These are phyloP conservation scores for Hydrozoanthus gracilis DNA, from an alignment of 92 coral and sea anemone genomes.

Conservation along the genomic window DNA sequence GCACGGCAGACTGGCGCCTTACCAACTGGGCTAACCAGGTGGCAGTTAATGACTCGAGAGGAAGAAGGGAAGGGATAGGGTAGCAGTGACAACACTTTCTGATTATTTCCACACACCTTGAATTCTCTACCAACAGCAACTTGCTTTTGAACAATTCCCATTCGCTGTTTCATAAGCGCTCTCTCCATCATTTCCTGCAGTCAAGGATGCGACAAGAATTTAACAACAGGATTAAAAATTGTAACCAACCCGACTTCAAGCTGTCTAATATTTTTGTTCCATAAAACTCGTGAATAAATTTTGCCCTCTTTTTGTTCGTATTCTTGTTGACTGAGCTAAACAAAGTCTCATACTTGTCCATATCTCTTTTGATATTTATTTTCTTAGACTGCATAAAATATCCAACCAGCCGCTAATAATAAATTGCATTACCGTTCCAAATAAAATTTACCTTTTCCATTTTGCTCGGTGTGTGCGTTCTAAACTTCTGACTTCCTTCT, in stretches of 20 bases:
- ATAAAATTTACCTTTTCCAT: constrained; percentile 81
- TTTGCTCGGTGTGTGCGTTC: constrained; percentile 85
- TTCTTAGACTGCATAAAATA: neutral
- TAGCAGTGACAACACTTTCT: neutral
- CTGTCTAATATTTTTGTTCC: too few species aligned
- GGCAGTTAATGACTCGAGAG: too few species aligned
- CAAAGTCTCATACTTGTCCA: too few species aligned
- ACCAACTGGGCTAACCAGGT: too few species aligned
- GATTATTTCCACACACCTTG: constrained; percentile 61
- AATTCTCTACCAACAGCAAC: constrained; percentile 98
- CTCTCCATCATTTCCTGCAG: constrained; percentile 93
- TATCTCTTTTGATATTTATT: neutral
- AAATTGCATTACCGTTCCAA: neutral
- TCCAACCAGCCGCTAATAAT: neutral
- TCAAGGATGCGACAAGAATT: neutral
- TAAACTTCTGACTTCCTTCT: constrained; percentile 70
- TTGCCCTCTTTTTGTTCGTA: too few species aligned
- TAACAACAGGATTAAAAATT: neutral
- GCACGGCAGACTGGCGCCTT: too few species aligned
- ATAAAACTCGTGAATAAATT: too few species aligned
- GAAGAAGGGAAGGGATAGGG: too few species aligned
- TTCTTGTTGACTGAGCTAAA: too few species aligned
- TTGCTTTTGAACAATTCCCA: constrained; percentile 95
- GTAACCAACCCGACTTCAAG: too few species aligned
- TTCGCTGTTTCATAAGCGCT: constrained; percentile 88